Base-by-base conservation (phyloP, 2,888 invertebrate genomes). In the Tenthredo scrophulariae region DNA sequence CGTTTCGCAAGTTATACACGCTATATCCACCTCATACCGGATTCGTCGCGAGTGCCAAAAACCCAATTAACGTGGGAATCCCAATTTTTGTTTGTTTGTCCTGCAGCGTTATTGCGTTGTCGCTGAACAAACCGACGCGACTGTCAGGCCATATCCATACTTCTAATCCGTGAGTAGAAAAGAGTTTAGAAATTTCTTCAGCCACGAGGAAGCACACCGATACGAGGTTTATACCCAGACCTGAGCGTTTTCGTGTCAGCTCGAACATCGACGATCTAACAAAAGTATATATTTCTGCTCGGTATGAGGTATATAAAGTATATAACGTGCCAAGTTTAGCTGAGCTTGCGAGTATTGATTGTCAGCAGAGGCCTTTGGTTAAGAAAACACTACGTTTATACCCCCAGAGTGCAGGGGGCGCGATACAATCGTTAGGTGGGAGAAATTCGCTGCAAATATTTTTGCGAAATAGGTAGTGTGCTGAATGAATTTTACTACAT, bases 1-100 rank as follows among this genome's bases (percentile, higher is more conserved):
- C 46, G 37, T 77, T 77, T 77, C 77, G 77, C 54, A 77, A 77
- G 29, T 26, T 54, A 54, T 7, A 29, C n/a, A 43, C 13, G 29
- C 62, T 62, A 4, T 62, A 40, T 13, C 40, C 67, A 29, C 40
- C 72, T 54, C 50, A 33, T 77, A 50, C 50, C 77, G 46, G 29
- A 77, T 77, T 77, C 77, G 29, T 77, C 18, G 77, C 33, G 77
- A 50, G 77, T 77, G 50, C 77, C 77, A 77, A 54, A 77, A 77
- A 77, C 46, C 50, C 26, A 77, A 77, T 50, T 50, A 77, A 77
- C 33, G 29, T 33, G 77, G 77, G 77, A 77, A 33, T 77, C 54
- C 77, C 54, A 77, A 50, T 77, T 77, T 74, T 50, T 7, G 18
- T 40, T 43, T 43, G 26, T 22, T 9, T 77, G 10, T 77, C 43